phyloP scores from a whole-genome alignment of 2,888 invertebrate species.

The Campoplex capitator region DNA sequence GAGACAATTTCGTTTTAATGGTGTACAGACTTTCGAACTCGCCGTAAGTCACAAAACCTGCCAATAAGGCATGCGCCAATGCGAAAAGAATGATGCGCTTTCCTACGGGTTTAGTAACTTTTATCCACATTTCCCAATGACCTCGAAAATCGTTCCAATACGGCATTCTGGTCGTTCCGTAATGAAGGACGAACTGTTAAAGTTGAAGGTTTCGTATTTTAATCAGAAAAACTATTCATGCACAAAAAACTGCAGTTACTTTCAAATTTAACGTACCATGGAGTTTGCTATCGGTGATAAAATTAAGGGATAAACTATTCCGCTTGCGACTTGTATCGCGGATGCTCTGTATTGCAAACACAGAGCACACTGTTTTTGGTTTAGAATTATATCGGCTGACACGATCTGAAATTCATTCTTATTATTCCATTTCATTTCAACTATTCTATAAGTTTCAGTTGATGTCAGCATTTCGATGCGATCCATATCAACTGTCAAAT shows the following conservation, averaged over 20 bases:
- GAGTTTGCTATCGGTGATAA: constrained; percentile 87
- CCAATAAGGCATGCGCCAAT: constrained; percentile 86
- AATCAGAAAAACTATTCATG: neutral
- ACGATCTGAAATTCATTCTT: constrained; percentile 85
- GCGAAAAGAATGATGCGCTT: constrained; percentile 85
- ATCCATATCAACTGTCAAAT: no score
- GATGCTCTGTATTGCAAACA: constrained; percentile 88
- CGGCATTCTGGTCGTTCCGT: constrained; percentile 88
- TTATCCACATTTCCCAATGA: constrained; percentile 86
- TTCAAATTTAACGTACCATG: constrained; percentile 85
- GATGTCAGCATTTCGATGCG: no score
- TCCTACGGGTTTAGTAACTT: constrained; percentile 86
- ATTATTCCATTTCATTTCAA: neutral
- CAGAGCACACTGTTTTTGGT: constrained; percentile 87
- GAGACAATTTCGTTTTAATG: constrained; percentile 27
- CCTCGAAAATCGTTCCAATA: constrained; percentile 87
- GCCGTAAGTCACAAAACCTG: constrained; percentile 87
- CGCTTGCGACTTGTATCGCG: constrained; percentile 86
- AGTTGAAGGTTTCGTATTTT: constrained; percentile 68
- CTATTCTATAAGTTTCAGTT: no score
- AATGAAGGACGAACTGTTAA: constrained; percentile 87
- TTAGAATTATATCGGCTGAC: constrained; percentile 86
- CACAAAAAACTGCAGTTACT: neutral
- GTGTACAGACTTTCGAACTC: constrained; percentile 84
- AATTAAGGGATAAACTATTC: constrained; percentile 87